phyloP scores from a whole-genome alignment of 2,113 vertebrate species.

The Tyto alba region DNA sequence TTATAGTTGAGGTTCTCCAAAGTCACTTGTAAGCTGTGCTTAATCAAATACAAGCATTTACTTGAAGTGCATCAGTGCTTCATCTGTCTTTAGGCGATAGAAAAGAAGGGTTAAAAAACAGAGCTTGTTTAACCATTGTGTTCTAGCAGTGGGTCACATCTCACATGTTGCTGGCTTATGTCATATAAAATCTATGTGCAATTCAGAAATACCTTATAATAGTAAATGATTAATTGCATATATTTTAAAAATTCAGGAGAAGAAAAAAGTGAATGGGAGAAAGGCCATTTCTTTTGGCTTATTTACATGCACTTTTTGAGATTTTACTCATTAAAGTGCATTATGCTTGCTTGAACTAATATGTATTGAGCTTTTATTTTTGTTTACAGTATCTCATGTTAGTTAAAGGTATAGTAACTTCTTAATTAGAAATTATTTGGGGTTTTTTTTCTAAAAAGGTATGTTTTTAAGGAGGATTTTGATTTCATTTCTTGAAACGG shows the following conservation, averaged over 20 bases:
- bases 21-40: not conserved
- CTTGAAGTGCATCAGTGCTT: not conserved
- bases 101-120: not conserved
- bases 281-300: not conserved
- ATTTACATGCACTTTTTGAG: not conserved
- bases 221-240: not conserved
- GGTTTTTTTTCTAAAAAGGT: not conserved
- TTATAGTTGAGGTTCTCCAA: not conserved
- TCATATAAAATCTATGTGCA: not conserved
- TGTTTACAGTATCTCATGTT: not conserved
- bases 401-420: not conserved
- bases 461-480: not conserved
- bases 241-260: not conserved
- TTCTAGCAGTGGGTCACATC: not conserved
- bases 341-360: not conserved
- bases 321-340: not conserved
- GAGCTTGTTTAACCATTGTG: not conserved
- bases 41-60: not conserved
- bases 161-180: not conserved
- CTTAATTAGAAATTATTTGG: slow-evolving; percentile 25
- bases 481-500: not conserved
- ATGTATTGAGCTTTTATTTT: not conserved
- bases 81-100: not conserved
- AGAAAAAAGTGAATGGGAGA: not conserved
- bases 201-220: not conserved